Evolutionary conservation across 2,888 invertebrate species (phyloP), one percentile per base, ranked within the genome.

Genomic region (Heteropelma amictum): DNA sequence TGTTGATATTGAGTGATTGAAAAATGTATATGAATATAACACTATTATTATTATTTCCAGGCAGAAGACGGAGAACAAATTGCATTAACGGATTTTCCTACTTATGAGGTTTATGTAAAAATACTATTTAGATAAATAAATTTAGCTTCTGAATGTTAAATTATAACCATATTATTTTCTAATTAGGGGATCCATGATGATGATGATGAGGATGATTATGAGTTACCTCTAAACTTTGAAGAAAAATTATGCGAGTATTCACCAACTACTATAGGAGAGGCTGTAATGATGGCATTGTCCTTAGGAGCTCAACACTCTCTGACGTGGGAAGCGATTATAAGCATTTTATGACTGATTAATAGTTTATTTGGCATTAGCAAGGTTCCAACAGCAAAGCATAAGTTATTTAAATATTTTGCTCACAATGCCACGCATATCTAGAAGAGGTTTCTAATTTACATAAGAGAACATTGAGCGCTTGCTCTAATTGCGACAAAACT

Each of bases 341-440:
- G 38, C 26, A 69, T 47, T 23, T 21, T 69, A 19, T 30, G n/a
- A 30, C 58, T 49, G 35, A 60, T 69, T 12, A 69, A 69, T 35
- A n/a, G 10, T 23, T 47, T 69, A 33, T 69, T 60, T 40, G 35
- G 35, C 8, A 35, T 12, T 1, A 26, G 56, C 45, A 51, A 38
- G 5, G 26, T 69, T 26, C 69, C 47, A n/a, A 40, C 45, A 17
- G 30, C 69, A 23, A 69, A 69, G 23, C 42, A 69, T 30, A 60
- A 47, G 35, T 10, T 69, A 47, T 69, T 69, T 19, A 45, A 69
- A 47, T 60, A 69, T 60, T 69, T 60, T 63, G 28, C 17, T 8
- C 19, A 3, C 4, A 38, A 21, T 60, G 60, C 26, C 12, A 40
- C n/a, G n/a, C 4, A 6, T 60, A 58, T 21, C 6, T 35, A 35